A percentile compares a stretch with the other conserved stretches of the same genome.
phyloP scores from a whole-genome alignment of 2,113 vertebrate genomes.

The Onychostoma macrolepis region DNA sequence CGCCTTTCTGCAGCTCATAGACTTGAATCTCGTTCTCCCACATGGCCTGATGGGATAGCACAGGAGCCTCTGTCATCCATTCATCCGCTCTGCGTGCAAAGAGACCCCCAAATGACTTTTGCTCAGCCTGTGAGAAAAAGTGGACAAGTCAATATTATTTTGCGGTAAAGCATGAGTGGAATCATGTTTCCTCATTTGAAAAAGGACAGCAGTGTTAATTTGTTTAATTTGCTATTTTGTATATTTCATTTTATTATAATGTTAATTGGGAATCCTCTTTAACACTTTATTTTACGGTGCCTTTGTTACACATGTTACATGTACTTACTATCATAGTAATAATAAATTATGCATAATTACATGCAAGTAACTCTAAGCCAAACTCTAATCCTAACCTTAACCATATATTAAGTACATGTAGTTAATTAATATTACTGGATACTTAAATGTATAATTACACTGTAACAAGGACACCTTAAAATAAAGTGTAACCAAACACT shows the following conservation, averaged over 20 bases:
- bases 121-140: constrained; percentile 67
- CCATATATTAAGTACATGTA: too few species aligned
- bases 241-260: not conserved
- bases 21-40: constrained; percentile 88
- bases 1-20: constrained; percentile 89
- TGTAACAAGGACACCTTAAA: too few species aligned
- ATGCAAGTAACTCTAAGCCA: too few species aligned
- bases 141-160: not conserved
- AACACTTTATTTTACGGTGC: too few species aligned
- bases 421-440: too few species aligned
- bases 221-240: not conserved
- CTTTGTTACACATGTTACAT: too few species aligned
- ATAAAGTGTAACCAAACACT: too few species aligned
- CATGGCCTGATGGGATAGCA: constrained; percentile 86
- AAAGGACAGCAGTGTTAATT: not conserved
- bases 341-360: too few species aligned
- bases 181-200: not conserved
- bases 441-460: too few species aligned
- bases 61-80: constrained; percentile 74
- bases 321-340: too few species aligned
- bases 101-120: constrained; percentile 67
- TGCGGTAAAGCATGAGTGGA: not conserved
- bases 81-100: constrained; percentile 81
- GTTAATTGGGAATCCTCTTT: not conserved
- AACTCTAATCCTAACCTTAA: too few species aligned